Percentiles rank a stretch among this genome's conserved stretches.
Conservation (phyloP, 37 sponge, comb jelly and placozoan genomes). For the Cliona cf. orientalis region DNA sequence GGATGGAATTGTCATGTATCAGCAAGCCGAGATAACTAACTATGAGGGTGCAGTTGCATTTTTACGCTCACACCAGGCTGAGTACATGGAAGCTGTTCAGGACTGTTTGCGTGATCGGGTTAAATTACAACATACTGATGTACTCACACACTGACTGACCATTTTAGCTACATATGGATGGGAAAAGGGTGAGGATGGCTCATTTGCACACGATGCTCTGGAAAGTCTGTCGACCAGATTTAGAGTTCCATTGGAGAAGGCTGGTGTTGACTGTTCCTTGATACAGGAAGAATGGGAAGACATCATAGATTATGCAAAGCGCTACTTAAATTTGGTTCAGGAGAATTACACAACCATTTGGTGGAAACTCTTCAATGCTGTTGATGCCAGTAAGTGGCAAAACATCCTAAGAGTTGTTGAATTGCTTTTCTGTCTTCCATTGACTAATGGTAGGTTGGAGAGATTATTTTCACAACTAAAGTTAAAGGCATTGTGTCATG, state of each 20-base stretch:
- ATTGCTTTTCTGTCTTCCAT: conserved; percentile 57
- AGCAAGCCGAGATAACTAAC: conserved; percentile 25
- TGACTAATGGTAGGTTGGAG: conserved; percentile 75
- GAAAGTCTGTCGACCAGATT: conserved; percentile 27
- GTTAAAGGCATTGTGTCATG: no score
- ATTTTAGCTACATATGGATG: conserved; percentile 80
- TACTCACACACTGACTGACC: conserved; percentile 49
- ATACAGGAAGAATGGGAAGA: conserved; percentile 77
- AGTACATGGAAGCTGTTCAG: conserved; percentile 27
- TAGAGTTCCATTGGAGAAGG: conserved; percentile 42
- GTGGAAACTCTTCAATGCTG: conserved; percentile 78
- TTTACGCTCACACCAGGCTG: conserved; percentile 1
- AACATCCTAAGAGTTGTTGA: conserved; percentile 64
- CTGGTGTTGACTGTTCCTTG: conserved; percentile 24
- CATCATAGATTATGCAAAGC: conserved; percentile 64
- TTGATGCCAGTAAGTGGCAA: conserved; percentile 41
- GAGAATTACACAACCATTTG: conserved; percentile 35
- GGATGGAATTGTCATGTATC: conserved; percentile 20
- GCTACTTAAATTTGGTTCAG: conserved; percentile 61
- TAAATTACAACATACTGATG: conserved; percentile 37
- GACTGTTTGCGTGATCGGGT: conserved; percentile 46
- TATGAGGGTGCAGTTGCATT: conserved; percentile 11
- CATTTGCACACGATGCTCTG: conserved; percentile 56
- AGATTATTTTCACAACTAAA: conserved; percentile 63
- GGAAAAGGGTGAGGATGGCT: conserved; percentile 34